phyloP scores from a whole-genome alignment of 2,797 vertebrate species.

The Poecilia velifera region DNA sequence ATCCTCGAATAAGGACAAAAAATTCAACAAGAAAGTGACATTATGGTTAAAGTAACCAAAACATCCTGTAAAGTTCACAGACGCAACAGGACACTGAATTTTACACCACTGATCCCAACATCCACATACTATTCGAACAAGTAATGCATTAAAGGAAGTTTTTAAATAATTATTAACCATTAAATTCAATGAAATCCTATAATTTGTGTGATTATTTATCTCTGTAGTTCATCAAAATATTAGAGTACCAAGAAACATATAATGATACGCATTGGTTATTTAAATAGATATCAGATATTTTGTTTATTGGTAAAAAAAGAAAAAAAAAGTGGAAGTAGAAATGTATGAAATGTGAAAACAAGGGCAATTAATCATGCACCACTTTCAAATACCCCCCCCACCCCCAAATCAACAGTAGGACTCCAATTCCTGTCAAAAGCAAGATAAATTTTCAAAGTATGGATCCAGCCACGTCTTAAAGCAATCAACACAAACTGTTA shows the following conservation, averaged over 20 bases:
- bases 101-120: not conserved
- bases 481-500: not conserved
- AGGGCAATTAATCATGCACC: not conserved
- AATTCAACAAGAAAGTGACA: not conserved
- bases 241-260: not conserved
- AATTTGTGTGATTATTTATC: not conserved
- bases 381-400: not conserved
- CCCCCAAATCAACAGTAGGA: not conserved
- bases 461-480: not conserved
- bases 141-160: not conserved
- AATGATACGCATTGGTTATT: not conserved
- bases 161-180: not conserved
- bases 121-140: not conserved
- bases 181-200: not conserved
- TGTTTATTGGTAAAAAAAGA: not conserved
- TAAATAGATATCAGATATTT: not conserved
- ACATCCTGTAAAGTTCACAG: no score
- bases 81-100: not conserved
- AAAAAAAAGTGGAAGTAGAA: not conserved
- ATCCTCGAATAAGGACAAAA: not conserved
- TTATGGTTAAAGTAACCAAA: not conserved
- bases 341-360: not conserved
- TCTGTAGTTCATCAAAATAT: not conserved
- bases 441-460: not conserved
- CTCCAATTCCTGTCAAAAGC: not conserved